Conservation (phyloP, 2,888 invertebrate genomes). For the Desoria tigrina region DNA sequence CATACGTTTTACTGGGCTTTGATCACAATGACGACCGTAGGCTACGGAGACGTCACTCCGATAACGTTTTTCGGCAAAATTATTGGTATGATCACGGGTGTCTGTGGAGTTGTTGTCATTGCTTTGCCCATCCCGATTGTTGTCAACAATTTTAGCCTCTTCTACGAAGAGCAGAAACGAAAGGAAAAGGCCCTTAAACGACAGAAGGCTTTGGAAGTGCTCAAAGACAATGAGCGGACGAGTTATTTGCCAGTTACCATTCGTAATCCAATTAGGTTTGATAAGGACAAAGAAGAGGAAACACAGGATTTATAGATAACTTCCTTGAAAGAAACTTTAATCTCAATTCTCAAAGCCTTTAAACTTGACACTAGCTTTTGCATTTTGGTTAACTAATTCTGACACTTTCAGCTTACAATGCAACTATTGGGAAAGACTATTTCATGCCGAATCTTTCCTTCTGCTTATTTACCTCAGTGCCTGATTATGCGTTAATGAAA, state of each 20-base stretch:
- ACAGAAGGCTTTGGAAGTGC: constrained; percentile 30
- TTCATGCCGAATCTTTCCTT: no score
- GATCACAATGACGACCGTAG: constrained; percentile 45
- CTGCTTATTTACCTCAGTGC: no score
- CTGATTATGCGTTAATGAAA: no score
- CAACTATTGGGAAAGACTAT: no score
- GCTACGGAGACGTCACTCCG: constrained; percentile 31
- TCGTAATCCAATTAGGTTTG: constrained; percentile 15
- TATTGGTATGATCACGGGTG: constrained; percentile 31
- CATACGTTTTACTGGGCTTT: constrained; percentile 37
- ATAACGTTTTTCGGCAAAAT: constrained; percentile 35
- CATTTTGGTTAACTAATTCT: no score
- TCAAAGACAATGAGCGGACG: constrained; percentile 31
- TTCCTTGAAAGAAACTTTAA: no score
- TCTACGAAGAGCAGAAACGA: constrained; percentile 43
- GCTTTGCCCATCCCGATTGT: constrained; percentile 42
- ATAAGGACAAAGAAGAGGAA: background rate
- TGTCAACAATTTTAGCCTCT: constrained; percentile 38
- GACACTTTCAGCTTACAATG: no score
- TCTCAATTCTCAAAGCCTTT: no score
- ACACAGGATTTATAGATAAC: no score
- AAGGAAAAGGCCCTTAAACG: constrained; percentile 42
- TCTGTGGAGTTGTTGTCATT: constrained; percentile 41
- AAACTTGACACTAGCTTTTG: no score
- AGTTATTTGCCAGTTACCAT: constrained; percentile 25